Evolutionary conservation across 2,113 vertebrate genomes (phyloP).

Genomic region (Ibidorhyncha struthersii): DNA sequence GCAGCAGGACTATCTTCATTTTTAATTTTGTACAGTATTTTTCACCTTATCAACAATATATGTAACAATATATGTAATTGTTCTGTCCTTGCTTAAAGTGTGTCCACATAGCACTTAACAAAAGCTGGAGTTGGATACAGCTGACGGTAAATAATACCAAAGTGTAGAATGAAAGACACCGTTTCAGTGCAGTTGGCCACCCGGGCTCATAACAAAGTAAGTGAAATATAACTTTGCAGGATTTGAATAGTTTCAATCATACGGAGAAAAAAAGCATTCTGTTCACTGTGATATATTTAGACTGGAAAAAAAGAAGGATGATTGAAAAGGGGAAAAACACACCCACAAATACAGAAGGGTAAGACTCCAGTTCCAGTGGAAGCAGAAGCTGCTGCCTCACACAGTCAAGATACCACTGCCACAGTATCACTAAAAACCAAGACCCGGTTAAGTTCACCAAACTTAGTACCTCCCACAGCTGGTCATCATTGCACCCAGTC

Average conservation of each 20-base stretch:
- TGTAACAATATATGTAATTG: background rate
- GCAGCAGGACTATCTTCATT: background rate
- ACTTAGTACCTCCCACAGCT: background rate
- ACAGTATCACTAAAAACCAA: background rate
- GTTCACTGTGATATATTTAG: background rate
- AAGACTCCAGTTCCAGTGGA: background rate
- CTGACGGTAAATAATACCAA: background rate
- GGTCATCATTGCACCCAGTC: background rate
- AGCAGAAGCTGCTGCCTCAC: background rate
- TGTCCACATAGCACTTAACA: background rate
- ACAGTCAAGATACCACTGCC: background rate
- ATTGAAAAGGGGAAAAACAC: background rate
- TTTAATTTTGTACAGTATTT: background rate
- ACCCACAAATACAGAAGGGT: rapidly evolving
- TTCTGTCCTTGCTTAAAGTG: background rate
- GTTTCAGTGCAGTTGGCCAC: background rate
- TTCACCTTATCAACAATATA: background rate
- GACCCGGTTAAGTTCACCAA: background rate
- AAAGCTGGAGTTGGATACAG: background rate
- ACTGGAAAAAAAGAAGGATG: background rate
- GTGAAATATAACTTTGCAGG: background rate
- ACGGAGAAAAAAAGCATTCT: background rate
- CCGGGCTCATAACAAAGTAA: background rate
- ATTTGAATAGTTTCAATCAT: background rate
- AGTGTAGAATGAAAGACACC: background rate